Percentiles rank a stretch among this genome's conserved stretches.
These are phyloP conservation scores for Gallinago jamesoni DNA, from an alignment of 2,113 vertebrate genomes.

Conservation along the genomic window DNA sequence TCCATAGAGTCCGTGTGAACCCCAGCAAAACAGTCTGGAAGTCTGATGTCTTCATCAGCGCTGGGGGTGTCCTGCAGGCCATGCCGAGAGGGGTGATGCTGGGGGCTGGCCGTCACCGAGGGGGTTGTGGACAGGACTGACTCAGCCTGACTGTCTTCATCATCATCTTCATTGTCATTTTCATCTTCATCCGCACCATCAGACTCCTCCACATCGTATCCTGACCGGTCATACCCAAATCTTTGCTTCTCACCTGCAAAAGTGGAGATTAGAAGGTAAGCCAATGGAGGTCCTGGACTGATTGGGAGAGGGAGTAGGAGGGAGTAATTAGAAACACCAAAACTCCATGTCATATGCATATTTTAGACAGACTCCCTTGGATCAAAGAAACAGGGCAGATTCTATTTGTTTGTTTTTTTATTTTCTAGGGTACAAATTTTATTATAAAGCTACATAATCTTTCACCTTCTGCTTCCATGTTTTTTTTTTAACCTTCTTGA, in stretches of 20 bases:
- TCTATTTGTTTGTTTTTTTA: neutral
- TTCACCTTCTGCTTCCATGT: neutral
- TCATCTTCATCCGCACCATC: constrained; percentile 93
- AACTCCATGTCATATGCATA: accelerated
- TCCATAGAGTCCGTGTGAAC: constrained; percentile 79
- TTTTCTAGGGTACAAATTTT: neutral
- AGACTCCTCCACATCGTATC: constrained; percentile 92
- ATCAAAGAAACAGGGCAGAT: neutral
- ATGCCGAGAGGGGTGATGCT: constrained; percentile 80
- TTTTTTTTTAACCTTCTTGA: neutral
- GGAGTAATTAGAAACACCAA: neutral
- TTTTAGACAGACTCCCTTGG: neutral
- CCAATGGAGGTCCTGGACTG: neutral
- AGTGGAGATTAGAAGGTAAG: neutral
- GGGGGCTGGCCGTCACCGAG: constrained; percentile 91
- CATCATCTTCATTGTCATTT: constrained; percentile 93
- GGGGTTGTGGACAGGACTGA: constrained; percentile 92
- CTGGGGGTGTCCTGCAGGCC: constrained; percentile 65
- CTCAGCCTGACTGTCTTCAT: constrained; percentile 97
- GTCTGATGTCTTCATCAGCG: constrained; percentile 67
- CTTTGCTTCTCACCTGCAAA: constrained; percentile 87
- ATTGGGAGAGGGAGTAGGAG: neutral
- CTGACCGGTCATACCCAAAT: constrained; percentile 81
- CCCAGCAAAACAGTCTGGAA: constrained; percentile 55
- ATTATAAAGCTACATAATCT: neutral